phyloP scores from a whole-genome alignment of 2,113 vertebrate species.

The Tyto alba region DNA sequence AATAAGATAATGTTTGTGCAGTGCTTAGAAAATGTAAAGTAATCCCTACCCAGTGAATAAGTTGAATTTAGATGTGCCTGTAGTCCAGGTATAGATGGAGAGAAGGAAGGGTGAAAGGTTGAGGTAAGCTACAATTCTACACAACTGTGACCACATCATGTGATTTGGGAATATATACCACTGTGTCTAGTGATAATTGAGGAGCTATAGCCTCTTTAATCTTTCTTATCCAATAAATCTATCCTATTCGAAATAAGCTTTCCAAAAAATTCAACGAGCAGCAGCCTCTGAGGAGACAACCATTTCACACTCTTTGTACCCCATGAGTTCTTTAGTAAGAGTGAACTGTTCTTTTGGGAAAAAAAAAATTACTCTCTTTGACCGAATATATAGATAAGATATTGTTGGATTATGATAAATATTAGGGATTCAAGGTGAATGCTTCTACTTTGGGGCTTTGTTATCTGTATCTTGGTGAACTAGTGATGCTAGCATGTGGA shows the following conservation, averaged over 20 bases:
- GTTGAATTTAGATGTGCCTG: not conserved
- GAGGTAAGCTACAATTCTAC: not conserved
- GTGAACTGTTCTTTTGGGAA: not conserved
- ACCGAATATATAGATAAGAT: not conserved
- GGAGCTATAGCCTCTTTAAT: not conserved
- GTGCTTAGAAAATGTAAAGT: not conserved
- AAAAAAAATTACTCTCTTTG: not conserved
- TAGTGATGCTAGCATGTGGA: not conserved
- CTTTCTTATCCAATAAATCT: not conserved
- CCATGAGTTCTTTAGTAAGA: not conserved
- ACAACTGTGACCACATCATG: not conserved
- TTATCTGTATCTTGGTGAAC: not conserved
- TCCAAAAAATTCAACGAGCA: not conserved
- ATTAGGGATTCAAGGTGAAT: not conserved
- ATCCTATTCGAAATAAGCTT: not conserved
- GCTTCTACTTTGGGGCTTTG: not conserved
- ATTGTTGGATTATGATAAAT: not conserved
- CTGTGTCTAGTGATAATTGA: not conserved
- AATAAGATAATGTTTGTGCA: not conserved
- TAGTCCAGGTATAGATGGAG: not conserved
- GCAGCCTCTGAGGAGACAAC: not conserved
- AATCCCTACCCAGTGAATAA: not conserved
- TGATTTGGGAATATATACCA: not conserved
- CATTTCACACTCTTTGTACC: accelerated
- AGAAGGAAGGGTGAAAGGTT: not conserved